A percentile compares a stretch with the other conserved stretches of the same genome.
These are phyloP conservation scores for Fragum sueziense DNA, from an alignment of 2,888 invertebrate species.

Conservation along the genomic window DNA sequence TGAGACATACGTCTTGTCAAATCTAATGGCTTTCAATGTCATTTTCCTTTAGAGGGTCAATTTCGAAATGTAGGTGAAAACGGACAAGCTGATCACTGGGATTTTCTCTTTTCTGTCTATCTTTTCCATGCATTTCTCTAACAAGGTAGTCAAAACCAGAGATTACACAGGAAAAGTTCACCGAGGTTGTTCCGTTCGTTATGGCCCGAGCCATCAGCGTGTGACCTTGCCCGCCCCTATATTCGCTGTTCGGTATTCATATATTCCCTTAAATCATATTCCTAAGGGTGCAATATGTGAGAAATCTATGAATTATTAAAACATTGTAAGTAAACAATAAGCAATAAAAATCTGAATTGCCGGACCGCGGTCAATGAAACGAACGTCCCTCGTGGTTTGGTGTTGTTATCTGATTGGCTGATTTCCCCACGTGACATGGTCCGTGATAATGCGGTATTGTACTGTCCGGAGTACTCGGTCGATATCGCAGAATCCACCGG, in stretches of 20 bases:
- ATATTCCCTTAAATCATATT: neutral
- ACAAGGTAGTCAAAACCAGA: too few relatives aligned
- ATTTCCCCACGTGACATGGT: neutral
- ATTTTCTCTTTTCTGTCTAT: too few relatives aligned
- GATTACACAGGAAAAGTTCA: too few relatives aligned
- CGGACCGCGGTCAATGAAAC: conserved; percentile 6
- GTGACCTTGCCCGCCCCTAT: neutral
- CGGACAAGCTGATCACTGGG: too few relatives aligned
- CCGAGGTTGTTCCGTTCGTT: neutral
- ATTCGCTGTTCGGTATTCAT: neutral
- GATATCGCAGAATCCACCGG: neutral
- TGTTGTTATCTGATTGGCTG: neutral
- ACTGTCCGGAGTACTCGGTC: neutral
- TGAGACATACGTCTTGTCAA: too few relatives aligned
- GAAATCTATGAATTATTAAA: neutral
- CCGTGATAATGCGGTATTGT: neutral
- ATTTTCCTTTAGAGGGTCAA: too few relatives aligned
- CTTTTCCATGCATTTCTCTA: too few relatives aligned
- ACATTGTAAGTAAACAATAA: conserved; percentile 10
- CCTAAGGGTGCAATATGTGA: neutral
- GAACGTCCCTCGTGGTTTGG: neutral
- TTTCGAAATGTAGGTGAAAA: too few relatives aligned
- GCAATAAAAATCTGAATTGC: conserved; percentile 5
- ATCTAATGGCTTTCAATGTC: too few relatives aligned
- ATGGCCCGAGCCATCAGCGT: neutral